Evolutionary conservation across 2,113 vertebrate genomes (phyloP).

Genomic region (Tricholaema leucomelas): DNA sequence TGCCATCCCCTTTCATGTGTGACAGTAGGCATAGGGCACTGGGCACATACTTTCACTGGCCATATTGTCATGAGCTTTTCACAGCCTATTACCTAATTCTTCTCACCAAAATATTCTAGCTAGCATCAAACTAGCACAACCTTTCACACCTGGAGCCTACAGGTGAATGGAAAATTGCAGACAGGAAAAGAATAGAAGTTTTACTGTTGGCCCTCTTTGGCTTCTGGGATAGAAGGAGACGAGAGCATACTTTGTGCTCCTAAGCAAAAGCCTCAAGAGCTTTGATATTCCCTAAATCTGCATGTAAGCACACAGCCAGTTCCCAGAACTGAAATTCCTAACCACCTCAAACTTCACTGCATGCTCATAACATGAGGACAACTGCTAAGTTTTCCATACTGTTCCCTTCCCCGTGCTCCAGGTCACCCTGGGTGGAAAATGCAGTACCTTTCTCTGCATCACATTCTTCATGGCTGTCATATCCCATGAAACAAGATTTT

Average conservation of each 20-base stretch:
- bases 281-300: neutral
- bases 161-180: neutral
- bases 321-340: neutral
- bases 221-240: neutral
- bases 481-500: neutral
- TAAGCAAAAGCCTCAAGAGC: neutral
- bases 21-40: neutral
- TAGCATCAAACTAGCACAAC: too few species aligned
- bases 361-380: neutral
- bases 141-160: neutral
- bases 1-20: rapidly evolving
- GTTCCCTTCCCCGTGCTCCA: neutral
- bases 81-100: too few species aligned
- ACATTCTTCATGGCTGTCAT: neutral
- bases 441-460: neutral
- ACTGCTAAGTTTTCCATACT: neutral
- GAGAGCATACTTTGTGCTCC: neutral
- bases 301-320: neutral
- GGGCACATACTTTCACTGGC: neutral
- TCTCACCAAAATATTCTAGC: too few species aligned
- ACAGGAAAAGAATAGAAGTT: neutral
- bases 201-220: neutral
- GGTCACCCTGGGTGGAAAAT: neutral
- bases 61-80: too few species aligned
- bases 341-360: neutral